Percentiles rank a stretch among this genome's conserved stretches.
Conservation (phyloP, 2,888 invertebrate species). For the Harpagoxenus sublaevis region DNA sequence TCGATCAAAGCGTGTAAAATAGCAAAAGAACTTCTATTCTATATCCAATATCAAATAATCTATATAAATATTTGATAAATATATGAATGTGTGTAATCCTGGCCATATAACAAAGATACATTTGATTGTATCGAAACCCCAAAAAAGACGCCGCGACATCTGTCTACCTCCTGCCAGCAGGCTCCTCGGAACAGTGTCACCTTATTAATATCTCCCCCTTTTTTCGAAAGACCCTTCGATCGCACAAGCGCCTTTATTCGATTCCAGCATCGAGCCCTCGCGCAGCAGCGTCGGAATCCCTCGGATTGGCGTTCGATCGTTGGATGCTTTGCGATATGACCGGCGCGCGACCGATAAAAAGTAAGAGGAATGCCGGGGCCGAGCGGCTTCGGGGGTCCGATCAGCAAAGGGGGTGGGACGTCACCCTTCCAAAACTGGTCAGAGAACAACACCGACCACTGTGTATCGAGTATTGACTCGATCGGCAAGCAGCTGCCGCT, state of each 20-base stretch:
- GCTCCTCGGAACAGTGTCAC: conserved; percentile 72
- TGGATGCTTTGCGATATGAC: conserved; percentile 69
- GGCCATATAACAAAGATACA: conserved; percentile 34
- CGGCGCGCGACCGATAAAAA: conserved; percentile 75
- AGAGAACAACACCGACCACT: conserved; percentile 76
- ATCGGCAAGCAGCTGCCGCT: conserved; percentile 80
- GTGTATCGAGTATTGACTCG: conserved; percentile 83
- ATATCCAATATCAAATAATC: neutral
- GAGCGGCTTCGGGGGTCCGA: conserved; percentile 61
- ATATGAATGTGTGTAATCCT: neutral
- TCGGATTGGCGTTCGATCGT: conserved; percentile 71
- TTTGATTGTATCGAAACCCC: conserved; percentile 26
- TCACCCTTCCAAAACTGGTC: conserved; percentile 78
- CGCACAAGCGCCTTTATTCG: conserved; percentile 61
- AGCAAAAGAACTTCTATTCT: neutral
- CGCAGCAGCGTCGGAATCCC: conserved; percentile 34
- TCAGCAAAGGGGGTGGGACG: conserved; percentile 70
- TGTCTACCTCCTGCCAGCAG: conserved; percentile 66
- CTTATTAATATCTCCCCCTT: conserved; percentile 76
- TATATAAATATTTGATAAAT: conserved; percentile 27
- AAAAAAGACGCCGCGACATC: conserved; percentile 65
- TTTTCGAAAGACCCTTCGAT: conserved; percentile 56
- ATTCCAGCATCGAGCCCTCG: conserved; percentile 30
- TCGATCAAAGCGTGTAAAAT: neutral
- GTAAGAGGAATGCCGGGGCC: conserved; percentile 78